Base-by-base conservation (phyloP, 2,888 invertebrate species). In the Cinara cedri region DNA sequence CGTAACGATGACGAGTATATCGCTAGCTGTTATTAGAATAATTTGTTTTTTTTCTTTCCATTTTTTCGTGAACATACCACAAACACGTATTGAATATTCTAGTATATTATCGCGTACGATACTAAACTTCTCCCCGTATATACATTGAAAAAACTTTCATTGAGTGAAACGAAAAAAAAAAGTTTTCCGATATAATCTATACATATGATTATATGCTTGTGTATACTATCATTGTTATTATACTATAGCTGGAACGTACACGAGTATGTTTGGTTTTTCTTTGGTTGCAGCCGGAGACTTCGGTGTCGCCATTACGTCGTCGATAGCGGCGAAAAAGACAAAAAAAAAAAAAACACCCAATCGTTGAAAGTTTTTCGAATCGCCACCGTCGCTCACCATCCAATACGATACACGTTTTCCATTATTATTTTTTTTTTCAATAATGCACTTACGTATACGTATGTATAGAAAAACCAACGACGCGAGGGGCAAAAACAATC, bases 181-280 rank as follows among this genome's bases (percentile, higher is more conserved):
- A 72, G 51, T 63, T 72, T 72, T 60, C 60, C 57, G 57, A 72
- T 57, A 57, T 72, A 44, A 72, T 72, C 72, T 72, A 46, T n/a
- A n/a, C n/a, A n/a, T n/a, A n/a, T n/a, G n/a, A n/a, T n/a, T n/a
- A n/a, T 72, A 57, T 72, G 11, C 57, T 60, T 10, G 44, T 55
- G 11, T n/a, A 34, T 34, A 62, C n/a, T 57, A 55, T n/a, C 19
- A 60, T 24, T 26, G 16, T 34, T 62, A 34, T 34, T 34, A 62
- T 34, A n/a, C 4, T 60, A 26, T 57, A n/a, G n/a, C n/a, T 57
- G 3, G 16, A 24, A 24, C 11, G 19, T 42, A 63, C 24, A 6
- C 34, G 34, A 34, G 60, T 60, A 14, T 6, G n/a, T 66, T 24
- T 46, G 13, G 66, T 46, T 46, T 66, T 21, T 46, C 19, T 46